Conservation (phyloP, 1,140 invertebrate species). For the Diorhabda carinulata region DNA sequence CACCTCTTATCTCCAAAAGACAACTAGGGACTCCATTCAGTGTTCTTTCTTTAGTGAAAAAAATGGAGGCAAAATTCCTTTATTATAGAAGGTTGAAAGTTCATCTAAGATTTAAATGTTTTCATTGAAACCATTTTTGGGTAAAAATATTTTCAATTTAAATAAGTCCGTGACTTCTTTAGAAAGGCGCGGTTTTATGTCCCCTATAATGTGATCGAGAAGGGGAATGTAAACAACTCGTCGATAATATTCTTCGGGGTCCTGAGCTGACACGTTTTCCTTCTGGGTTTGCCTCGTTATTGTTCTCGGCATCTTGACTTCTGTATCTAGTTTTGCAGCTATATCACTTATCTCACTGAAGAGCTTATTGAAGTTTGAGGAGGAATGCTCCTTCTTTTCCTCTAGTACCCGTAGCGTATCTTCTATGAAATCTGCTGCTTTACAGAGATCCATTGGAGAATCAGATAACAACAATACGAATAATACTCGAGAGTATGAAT, state of each 20-base stretch:
- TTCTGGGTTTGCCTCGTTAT: not conserved
- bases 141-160: not conserved
- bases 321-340: not conserved
- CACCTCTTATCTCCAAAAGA: not conserved
- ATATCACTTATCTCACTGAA: not conserved
- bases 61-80: too few species aligned
- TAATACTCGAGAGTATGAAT: too few species aligned
- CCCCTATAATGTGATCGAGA: not conserved
- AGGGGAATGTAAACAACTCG: not conserved
- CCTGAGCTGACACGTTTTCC: not conserved
- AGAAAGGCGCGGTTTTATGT: not conserved
- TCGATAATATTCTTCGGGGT: not conserved
- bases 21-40: not conserved
- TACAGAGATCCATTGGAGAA: too few species aligned
- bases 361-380: too few species aligned
- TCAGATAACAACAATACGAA: too few species aligned
- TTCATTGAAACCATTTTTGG: not conserved
- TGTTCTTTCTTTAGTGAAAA: not conserved
- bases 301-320: not conserved
- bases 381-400: too few species aligned
- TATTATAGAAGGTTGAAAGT: not conserved
- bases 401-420: too few species aligned
- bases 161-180: not conserved
- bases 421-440: too few species aligned
- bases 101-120: not conserved